Evolutionary conservation across 2,888 invertebrate species (phyloP).

Genomic region (Timandra comae): DNA sequence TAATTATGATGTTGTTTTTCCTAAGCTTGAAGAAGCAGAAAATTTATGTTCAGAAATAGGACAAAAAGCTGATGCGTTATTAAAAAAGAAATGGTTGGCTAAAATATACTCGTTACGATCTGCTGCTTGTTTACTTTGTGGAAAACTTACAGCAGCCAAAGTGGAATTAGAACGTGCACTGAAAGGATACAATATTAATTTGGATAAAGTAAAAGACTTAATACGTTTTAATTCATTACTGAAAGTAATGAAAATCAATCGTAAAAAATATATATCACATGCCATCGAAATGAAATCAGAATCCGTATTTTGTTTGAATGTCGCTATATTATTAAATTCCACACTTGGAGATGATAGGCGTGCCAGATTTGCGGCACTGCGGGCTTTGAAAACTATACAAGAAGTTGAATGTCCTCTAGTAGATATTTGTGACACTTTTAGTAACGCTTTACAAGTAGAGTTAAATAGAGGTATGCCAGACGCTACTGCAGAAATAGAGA

Average conservation of each 20-base stretch:
- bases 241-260: slow-evolving; percentile 31
- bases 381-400: slow-evolving; percentile 49
- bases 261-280: slow-evolving; percentile 37
- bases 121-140: slow-evolving; percentile 39
- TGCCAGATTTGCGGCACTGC: slow-evolving; percentile 41
- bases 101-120: slow-evolving; percentile 54
- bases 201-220: slow-evolving; percentile 42
- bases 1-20: slow-evolving; percentile 37
- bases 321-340: slow-evolving; percentile 50
- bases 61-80: slow-evolving; percentile 26
- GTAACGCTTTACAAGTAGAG: slow-evolving; percentile 64
- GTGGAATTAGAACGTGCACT: slow-evolving; percentile 44
- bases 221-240: slow-evolving; percentile 36
- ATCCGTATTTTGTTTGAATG: slow-evolving; percentile 57
- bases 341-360: slow-evolving; percentile 45
- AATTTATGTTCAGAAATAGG: slow-evolving; percentile 31
- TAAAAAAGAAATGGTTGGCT: slow-evolving; percentile 45
- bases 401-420: slow-evolving; percentile 49
- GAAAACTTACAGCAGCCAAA: slow-evolving; percentile 43
- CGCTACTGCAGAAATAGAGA: slow-evolving; percentile 49
- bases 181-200: slow-evolving; percentile 45
- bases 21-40: slow-evolving; percentile 52
- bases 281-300: slow-evolving; percentile 40
- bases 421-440: slow-evolving; percentile 63
- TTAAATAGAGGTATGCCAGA: slow-evolving; percentile 51